Conservation (phyloP, 2,888 invertebrate species). For the Coelogynopora nodosa region DNA sequence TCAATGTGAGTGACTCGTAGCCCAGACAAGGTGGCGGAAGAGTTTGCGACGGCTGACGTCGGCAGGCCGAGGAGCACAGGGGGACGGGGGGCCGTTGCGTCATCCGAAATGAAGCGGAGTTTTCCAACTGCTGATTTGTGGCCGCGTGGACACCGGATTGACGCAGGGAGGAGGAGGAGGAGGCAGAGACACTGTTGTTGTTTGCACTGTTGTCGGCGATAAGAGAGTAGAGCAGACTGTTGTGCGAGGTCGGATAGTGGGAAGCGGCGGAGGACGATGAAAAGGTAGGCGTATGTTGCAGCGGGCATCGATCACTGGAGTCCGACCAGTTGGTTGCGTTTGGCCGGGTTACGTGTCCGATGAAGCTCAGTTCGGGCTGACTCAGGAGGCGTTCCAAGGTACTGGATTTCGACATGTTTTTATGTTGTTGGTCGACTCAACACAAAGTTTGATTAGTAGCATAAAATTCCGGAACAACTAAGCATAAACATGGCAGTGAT, state of each 20-base stretch:
- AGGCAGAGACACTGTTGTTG: not conserved
- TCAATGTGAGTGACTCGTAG: not conserved
- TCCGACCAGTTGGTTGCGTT: not conserved
- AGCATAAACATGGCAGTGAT: no score
- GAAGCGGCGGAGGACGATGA: no score
- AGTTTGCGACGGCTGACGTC: not conserved
- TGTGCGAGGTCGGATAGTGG: not conserved
- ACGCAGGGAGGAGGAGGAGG: not conserved
- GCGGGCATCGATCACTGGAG: not conserved
- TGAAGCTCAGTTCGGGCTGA: conserved; percentile 9
- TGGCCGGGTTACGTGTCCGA: not conserved
- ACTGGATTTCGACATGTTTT: not conserved
- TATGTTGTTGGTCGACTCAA: no score
- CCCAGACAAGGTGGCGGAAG: not conserved
- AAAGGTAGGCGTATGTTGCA: not conserved
- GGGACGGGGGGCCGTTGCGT: not conserved
- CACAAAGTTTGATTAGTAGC: no score
- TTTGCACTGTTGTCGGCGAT: not conserved
- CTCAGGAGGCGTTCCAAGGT: not conserved
- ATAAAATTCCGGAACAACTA: no score
- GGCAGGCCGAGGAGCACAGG: not conserved
- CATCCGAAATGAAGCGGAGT: not conserved
- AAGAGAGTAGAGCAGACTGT: not conserved
- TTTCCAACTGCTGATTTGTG: not conserved
- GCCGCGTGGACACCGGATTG: not conserved